These are phyloP conservation scores for Syritta pipiens DNA, from an alignment of 2,888 invertebrate species.

Conservation along the genomic window DNA sequence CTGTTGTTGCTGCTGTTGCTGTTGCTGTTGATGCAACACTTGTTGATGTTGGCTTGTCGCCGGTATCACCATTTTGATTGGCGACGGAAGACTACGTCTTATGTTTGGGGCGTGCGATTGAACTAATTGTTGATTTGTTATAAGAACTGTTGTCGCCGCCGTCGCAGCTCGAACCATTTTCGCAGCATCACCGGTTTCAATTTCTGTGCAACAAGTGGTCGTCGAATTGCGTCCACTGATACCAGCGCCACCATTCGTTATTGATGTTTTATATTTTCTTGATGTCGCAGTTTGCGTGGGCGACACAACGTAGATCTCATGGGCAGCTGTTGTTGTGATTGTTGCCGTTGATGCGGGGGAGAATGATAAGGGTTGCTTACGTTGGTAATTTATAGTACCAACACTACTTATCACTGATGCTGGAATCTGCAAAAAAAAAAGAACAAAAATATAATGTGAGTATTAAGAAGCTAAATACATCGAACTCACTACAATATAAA, in stretches of 20 bases:
- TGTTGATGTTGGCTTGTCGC: constrained; percentile 76
- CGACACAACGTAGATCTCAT: constrained; percentile 78
- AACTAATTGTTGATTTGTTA: constrained; percentile 71
- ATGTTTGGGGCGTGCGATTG: constrained; percentile 80
- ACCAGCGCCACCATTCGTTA: constrained; percentile 54
- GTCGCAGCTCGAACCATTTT: constrained; percentile 74
- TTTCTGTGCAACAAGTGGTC: constrained; percentile 45
- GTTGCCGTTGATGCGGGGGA: constrained; percentile 63
- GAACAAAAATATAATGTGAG: not conserved
- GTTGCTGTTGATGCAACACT: constrained; percentile 79
- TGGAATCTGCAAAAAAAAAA: constrained; percentile 79
- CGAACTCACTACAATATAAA: not conserved
- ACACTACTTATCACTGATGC: constrained; percentile 83
- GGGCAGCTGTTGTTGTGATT: constrained; percentile 53
- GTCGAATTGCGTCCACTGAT: constrained; percentile 47
- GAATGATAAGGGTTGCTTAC: constrained; percentile 59
- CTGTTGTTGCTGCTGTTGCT: constrained; percentile 74
- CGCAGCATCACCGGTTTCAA: constrained; percentile 73
- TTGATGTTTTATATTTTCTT: constrained; percentile 49
- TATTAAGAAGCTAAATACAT: not conserved
- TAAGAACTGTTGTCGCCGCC: constrained; percentile 72
- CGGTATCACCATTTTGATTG: constrained; percentile 77
- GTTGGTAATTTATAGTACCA: constrained; percentile 80
- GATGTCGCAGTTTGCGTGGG: constrained; percentile 74
- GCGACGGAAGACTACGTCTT: constrained; percentile 76